Evolutionary conservation across 2,797 vertebrate genomes (phyloP).

Genomic region (Pampus argenteus): DNA sequence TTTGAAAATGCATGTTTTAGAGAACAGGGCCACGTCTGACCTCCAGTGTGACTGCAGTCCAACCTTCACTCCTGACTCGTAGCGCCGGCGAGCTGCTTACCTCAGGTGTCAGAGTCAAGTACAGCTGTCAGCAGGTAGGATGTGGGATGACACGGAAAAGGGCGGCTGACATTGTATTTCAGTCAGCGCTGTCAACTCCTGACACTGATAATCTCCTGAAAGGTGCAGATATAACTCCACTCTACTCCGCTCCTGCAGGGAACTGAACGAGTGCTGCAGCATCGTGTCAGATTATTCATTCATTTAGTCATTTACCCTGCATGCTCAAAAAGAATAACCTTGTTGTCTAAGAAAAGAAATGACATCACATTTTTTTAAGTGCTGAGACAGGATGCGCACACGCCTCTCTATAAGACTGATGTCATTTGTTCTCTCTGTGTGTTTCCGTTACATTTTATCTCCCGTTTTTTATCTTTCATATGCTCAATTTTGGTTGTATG

Average conservation of each 20-base stretch:
- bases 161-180: constrained; percentile 71
- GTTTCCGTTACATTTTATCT: not conserved
- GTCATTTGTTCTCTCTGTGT: not conserved
- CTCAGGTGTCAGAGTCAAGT: constrained; percentile 55
- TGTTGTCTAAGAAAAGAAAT: not conserved
- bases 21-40: not conserved
- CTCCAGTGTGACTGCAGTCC: constrained; percentile 7
- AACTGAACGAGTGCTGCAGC: not conserved
- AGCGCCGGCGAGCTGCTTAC: constrained; percentile 36
- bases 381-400: not conserved
- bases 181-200: constrained; percentile 64
- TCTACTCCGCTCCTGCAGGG: constrained; percentile 5
- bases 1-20: not conserved
- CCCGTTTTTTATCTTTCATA: not conserved
- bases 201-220: constrained; percentile 58
- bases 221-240: constrained; percentile 11
- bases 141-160: constrained; percentile 52
- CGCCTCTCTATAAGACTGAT: not conserved
- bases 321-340: constrained; percentile 14
- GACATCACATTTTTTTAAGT: not conserved
- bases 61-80: constrained; percentile 33
- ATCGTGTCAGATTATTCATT: constrained; percentile 11
- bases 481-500: not conserved
- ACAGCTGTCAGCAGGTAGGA: constrained; percentile 57
- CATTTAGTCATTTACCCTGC: constrained; percentile 14